A percentile compares a stretch with the other conserved stretches of the same genome.
Conservation (phyloP, 2,888 invertebrate species). For the Nomada ruficornis region DNA sequence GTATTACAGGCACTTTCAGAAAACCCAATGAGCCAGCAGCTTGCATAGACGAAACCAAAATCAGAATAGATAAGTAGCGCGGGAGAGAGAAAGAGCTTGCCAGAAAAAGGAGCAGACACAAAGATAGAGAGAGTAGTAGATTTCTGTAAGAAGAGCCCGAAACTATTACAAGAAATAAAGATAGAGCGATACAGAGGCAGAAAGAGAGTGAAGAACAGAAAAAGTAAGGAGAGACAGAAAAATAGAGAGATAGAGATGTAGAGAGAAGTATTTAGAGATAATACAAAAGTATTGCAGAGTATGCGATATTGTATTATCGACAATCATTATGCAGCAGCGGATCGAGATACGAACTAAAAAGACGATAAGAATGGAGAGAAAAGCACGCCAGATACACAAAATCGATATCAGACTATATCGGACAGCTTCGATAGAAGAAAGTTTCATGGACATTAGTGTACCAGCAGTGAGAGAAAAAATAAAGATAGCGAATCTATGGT, state of each 20-base stretch:
- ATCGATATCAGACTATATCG: conserved; percentile 61
- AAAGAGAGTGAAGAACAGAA: neutral
- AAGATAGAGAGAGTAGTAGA: conserved; percentile 17
- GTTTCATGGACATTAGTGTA: conserved; percentile 29
- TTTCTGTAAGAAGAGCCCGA: conserved; percentile 15
- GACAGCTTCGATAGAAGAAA: conserved; percentile 54
- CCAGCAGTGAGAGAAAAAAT: conserved; percentile 27
- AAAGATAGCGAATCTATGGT: conserved; percentile 29
- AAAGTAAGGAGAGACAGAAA: neutral
- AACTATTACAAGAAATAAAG: conserved; percentile 21
- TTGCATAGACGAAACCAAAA: conserved; percentile 70
- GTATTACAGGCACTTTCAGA: conserved; percentile 69
- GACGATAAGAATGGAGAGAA: conserved; percentile 47
- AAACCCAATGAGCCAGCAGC: conserved; percentile 72
- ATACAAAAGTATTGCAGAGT: conserved; percentile 50
- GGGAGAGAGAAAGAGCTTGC: conserved; percentile 10
- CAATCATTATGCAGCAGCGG: conserved; percentile 67
- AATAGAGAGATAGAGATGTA: conserved; percentile 1
- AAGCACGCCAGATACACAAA: conserved; percentile 63
- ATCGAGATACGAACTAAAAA: conserved; percentile 49
- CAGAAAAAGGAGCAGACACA: conserved; percentile 24
- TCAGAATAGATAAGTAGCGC: conserved; percentile 51
- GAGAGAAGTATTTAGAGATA: conserved; percentile 15
- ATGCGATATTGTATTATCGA: conserved; percentile 31
- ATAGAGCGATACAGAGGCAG: neutral